Evolutionary conservation across 2,888 invertebrate species (phyloP).

Genomic region (Drosophila greeni): DNA sequence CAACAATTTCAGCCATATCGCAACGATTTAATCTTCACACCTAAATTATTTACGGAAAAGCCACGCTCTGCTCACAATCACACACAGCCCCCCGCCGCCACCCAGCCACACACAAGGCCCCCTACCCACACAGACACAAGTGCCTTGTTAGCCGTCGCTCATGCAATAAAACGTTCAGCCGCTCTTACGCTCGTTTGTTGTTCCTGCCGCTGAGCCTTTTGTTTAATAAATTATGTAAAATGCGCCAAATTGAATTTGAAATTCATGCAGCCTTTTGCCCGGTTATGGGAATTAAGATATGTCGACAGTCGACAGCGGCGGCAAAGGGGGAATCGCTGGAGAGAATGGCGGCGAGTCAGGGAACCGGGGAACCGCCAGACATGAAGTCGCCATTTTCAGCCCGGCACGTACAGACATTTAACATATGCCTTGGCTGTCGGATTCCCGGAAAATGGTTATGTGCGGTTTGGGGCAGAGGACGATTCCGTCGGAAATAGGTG

Average conservation of each 20-base stretch:
- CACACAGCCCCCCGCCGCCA: constrained; percentile 6
- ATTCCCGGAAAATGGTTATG: constrained; percentile 31
- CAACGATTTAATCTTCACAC: constrained; percentile 71
- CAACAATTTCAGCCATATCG: constrained; percentile 73
- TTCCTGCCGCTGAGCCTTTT: constrained; percentile 60
- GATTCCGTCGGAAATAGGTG: constrained; percentile 31
- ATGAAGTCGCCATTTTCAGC: constrained; percentile 32
- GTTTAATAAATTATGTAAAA: constrained; percentile 75
- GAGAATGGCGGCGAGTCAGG: background rate
- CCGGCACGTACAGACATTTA: constrained; percentile 49
- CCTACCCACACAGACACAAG: constrained; percentile 7
- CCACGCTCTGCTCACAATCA: constrained; percentile 33
- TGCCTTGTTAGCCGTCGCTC: constrained; percentile 46
- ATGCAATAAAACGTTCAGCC: constrained; percentile 69
- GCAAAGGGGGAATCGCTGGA: constrained; percentile 10
- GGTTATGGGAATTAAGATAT: constrained; percentile 74
- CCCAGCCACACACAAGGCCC: constrained; percentile 1
- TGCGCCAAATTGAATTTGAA: constrained; percentile 74
- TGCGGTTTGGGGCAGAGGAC: constrained; percentile 15
- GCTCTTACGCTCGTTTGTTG: constrained; percentile 24
- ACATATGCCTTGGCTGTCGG: constrained; percentile 39
- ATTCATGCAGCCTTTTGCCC: constrained; percentile 70
- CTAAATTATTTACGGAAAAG: constrained; percentile 71
- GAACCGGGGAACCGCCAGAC: constrained; percentile 26
- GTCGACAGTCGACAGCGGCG: constrained; percentile 45